phyloP scores from a whole-genome alignment of 1,140 invertebrate genomes.

The Macrobrachium nipponense region DNA sequence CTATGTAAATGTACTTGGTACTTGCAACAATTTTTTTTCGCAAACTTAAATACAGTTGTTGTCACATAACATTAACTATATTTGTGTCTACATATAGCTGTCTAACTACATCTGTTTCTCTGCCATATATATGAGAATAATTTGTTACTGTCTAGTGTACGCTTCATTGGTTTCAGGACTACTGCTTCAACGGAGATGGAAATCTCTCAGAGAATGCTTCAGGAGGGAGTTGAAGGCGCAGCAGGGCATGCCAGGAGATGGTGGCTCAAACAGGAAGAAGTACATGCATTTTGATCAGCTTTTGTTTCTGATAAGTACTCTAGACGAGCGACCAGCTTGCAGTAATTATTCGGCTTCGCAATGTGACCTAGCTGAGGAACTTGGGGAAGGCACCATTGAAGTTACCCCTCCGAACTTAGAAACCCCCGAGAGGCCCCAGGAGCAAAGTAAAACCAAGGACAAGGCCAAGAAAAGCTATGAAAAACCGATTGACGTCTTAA shows the following conservation, averaged over 20 bases:
- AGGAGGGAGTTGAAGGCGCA: conserved; percentile 24
- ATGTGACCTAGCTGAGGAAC: conserved; percentile 14
- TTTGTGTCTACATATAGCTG: neutral
- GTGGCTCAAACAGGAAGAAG: conserved; percentile 20
- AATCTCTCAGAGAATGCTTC: conserved; percentile 28
- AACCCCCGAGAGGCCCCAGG: conserved; percentile 5
- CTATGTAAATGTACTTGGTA: too few relatives aligned
- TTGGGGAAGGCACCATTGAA: conserved; percentile 4
- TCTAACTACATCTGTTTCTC: neutral
- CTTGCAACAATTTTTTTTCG: neutral
- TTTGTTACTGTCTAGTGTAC: neutral
- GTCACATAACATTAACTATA: neutral
- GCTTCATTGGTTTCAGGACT: conserved; percentile 7
- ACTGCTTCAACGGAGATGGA: conserved; percentile 8
- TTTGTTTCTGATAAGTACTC: conserved; percentile 16
- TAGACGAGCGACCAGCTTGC: conserved; percentile 14
- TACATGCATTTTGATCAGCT: conserved; percentile 23
- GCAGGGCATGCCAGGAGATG: conserved; percentile 25
- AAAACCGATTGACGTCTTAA: conserved; percentile 1
- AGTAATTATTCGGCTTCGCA: conserved; percentile 25
- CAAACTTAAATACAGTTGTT: neutral
- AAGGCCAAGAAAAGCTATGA: conserved; percentile 2
- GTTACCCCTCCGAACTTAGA: conserved; percentile 11
- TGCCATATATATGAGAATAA: neutral
- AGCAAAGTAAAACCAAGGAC: conserved; percentile 15